Base-by-base conservation (phyloP, 2,113 vertebrate genomes). In the Eidolon helvum region DNA sequence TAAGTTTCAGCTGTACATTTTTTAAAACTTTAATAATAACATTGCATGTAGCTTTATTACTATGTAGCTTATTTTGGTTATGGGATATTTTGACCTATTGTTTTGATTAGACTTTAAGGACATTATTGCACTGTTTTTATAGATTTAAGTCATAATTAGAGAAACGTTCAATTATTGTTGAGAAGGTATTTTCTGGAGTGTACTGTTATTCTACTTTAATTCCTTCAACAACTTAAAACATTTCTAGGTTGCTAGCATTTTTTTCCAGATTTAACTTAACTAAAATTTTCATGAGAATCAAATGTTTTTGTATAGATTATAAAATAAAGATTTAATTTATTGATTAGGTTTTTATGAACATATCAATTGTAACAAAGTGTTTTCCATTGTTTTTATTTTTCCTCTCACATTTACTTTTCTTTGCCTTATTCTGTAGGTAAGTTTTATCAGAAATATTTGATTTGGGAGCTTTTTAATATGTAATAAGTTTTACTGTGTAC, bases 211-310 rank as follows among this genome's bases (percentile, higher is more conserved):
- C 11, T 40, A 14, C 15, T 33, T 86, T 91, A 38, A 80, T 33
- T 45, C 28, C 63, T 90, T 90, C 26, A 84, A 43, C 40, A 88
- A 40, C 61, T 92, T 38, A 74, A 86, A 90, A 84, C 74, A 75
- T 75, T 72, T 89, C 77, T 68, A n/a, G 40, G 38, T 75, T 83
- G 55, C 16, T 65, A 28, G n/a, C 10, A 75, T 45, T 33, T 75
- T 90, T 95, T 85, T 96, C 38, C 38, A 59, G 15, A 45, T 71
- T 35, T 93, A 84, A 43, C 30, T 86, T 63, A 84, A 65, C 53
- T 87, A 30, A 97, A 88, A 43, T 79, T 79, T 94, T 90, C 8
- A 10, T 68, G 26, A 50, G 28, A 78, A 48, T 72, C 38, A 93
- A 84, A 83, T 87, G 15, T 48, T 86, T 93, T 80, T 53, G 21